A percentile compares a stretch with the other conserved stretches of the same genome.
Evolutionary conservation across 2,888 invertebrate species (phyloP).

Genomic region (Coremacera marginata): DNA sequence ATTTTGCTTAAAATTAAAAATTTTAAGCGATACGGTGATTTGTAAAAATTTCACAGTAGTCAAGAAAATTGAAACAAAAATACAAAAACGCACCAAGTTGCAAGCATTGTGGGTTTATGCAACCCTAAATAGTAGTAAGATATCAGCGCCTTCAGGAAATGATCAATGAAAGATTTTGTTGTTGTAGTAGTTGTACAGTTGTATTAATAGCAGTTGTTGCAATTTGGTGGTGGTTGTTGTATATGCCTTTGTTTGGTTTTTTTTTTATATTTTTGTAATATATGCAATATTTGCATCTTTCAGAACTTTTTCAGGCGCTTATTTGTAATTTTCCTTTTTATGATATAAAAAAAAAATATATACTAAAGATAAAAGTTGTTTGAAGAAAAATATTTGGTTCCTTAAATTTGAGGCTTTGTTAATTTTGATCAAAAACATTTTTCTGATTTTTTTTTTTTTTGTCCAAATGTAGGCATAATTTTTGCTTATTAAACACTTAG

Average conservation of each 20-base stretch:
- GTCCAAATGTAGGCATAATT: too few relatives aligned
- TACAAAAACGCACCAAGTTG: not conserved
- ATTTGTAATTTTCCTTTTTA: too few relatives aligned
- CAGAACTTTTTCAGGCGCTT: too few relatives aligned
- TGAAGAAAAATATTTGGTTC: too few relatives aligned
- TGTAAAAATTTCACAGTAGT: not conserved
- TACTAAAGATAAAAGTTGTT: too few relatives aligned
- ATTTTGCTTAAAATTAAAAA: not conserved
- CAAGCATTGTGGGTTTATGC: not conserved
- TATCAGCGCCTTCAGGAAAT: not conserved
- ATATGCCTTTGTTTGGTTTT: not conserved
- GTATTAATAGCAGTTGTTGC: slow-evolving; percentile 38
- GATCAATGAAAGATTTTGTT: not conserved
- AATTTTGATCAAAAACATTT: too few relatives aligned
- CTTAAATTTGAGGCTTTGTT: too few relatives aligned
- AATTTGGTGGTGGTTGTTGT: slow-evolving; percentile 44
- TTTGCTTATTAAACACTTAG: too few relatives aligned
- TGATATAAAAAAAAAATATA: too few relatives aligned
- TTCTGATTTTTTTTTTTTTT: too few relatives aligned
- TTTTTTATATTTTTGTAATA: too few relatives aligned
- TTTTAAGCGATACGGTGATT: slow-evolving; percentile 17
- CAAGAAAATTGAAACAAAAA: not conserved
- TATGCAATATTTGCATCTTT: too few relatives aligned
- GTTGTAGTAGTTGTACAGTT: not conserved
- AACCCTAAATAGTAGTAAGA: not conserved